phyloP scores from a whole-genome alignment of 2,797 vertebrate genomes.

The Urosaurus nigricauda region DNA sequence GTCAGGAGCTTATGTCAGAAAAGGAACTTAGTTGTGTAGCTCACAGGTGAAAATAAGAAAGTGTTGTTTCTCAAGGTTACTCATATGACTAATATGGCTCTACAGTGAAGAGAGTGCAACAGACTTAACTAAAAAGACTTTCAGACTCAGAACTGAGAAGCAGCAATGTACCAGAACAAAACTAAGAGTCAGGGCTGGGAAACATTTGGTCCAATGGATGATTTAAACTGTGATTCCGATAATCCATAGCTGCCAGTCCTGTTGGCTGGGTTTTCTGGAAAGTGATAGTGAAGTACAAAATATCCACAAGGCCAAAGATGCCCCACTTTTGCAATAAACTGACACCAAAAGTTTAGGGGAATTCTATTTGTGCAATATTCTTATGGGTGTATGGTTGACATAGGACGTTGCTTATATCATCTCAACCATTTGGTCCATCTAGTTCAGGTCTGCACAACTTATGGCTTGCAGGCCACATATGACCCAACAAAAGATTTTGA shows the following conservation, averaged over 20 bases:
- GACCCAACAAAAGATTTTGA: too few species aligned
- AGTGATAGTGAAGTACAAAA: background rate
- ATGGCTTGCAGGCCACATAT: too few species aligned
- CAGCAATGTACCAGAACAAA: too few species aligned
- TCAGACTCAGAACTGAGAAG: background rate
- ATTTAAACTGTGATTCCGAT: background rate
- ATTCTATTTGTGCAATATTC: background rate
- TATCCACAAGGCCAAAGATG: background rate
- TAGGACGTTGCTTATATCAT: background rate
- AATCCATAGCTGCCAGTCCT: background rate
- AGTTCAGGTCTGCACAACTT: too few species aligned
- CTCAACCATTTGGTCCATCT: too few species aligned
- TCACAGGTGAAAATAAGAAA: background rate
- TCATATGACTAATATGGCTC: background rate
- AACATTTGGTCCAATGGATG: background rate
- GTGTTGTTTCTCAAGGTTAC: slow-evolving; percentile 2
- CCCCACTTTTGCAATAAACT: background rate
- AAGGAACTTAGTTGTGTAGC: background rate
- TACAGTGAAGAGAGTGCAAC: background rate
- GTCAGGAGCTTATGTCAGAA: background rate
- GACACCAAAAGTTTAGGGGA: background rate
- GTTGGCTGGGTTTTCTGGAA: background rate
- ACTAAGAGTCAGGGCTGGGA: background rate
- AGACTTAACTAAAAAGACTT: background rate
- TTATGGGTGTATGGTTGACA: background rate